Conservation (phyloP, 2,113 vertebrate genomes). For the Ascaphus truei region DNA sequence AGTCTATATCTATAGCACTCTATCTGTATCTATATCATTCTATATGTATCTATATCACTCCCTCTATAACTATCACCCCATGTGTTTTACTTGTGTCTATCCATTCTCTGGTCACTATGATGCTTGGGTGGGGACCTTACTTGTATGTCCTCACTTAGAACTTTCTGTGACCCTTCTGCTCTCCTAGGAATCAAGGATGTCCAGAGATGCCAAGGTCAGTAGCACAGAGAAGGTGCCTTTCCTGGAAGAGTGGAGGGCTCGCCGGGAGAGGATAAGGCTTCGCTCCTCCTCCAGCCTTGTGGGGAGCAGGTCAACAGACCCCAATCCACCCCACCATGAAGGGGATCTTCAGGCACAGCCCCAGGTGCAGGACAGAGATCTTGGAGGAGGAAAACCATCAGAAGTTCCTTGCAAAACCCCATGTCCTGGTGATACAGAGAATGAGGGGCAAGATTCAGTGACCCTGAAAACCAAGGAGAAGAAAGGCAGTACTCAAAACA, state of each 20-base stretch:
- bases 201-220: neutral
- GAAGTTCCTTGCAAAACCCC: neutral
- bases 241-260: conserved; percentile 30
- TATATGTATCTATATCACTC: neutral
- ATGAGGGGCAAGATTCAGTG: neutral
- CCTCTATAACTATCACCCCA: too few relatives aligned
- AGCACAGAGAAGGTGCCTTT: conserved; percentile 20
- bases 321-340: neutral
- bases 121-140: too few relatives aligned
- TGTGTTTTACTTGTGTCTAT: too few relatives aligned
- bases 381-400: neutral
- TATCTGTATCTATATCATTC: neutral
- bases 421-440: neutral
- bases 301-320: neutral
- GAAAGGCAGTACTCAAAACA: conserved; percentile 12
- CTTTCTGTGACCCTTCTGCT: too few relatives aligned
- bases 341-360: neutral
- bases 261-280: conserved; percentile 25
- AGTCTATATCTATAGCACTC: too few relatives aligned
- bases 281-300: conserved; percentile 10
- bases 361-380: neutral
- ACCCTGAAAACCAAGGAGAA: conserved; percentile 10
- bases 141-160: neutral
- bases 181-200: conserved; percentile 6
- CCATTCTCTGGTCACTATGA: too few relatives aligned